phyloP scores from a whole-genome alignment of 2,797 vertebrate genomes.

The Sebastes alutus region DNA sequence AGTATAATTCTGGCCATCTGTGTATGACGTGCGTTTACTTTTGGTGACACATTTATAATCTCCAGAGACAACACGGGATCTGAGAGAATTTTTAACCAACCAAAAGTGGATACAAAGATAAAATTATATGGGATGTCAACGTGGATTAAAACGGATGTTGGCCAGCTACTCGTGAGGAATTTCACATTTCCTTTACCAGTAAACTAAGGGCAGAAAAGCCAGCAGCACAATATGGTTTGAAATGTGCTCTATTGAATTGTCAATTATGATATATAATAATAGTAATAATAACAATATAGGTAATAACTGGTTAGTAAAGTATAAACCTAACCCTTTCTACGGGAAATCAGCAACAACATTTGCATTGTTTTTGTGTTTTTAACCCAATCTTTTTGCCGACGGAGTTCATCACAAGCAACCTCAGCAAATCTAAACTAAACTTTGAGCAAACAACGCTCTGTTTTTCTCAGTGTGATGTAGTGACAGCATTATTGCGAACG shows the following conservation, averaged over 20 bases:
- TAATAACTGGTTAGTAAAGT: background rate
- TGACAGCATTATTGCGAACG: conserved; percentile 42
- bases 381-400: background rate
- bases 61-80: background rate
- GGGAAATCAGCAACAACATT: background rate
- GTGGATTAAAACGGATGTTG: conserved; percentile 13
- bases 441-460: conserved; percentile 7
- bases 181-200: background rate
- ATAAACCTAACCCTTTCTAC: background rate
- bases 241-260: background rate
- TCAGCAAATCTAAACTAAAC: background rate
- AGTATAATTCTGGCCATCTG: background rate
- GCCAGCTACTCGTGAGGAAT: background rate
- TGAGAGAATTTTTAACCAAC: background rate
- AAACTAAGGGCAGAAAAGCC: background rate
- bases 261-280: too few species aligned
- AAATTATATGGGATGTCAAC: background rate
- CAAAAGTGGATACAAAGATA: background rate
- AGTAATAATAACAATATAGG: too few species aligned
- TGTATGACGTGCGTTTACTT: background rate
- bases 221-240: background rate
- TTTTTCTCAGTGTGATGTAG: conserved; percentile 38
- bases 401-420: background rate
- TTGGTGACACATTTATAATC: background rate
- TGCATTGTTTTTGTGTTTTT: background rate